Percentiles rank a stretch among this genome's conserved stretches.
phyloP scores from a whole-genome alignment of 2,888 invertebrate species.

The Heliconius aoede region DNA sequence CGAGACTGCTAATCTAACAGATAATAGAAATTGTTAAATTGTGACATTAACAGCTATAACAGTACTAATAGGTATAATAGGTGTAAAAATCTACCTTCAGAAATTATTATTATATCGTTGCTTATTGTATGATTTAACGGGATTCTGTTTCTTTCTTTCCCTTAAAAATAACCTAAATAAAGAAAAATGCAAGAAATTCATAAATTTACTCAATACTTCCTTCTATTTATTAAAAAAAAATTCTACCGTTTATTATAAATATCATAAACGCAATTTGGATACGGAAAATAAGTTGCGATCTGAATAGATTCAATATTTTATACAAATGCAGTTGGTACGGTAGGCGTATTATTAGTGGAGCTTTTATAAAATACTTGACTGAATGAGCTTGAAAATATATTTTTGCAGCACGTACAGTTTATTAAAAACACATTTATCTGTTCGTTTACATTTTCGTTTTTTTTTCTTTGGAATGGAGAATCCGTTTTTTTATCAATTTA shows the following conservation, averaged over 20 bases:
- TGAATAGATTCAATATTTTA: slow-evolving; percentile 3
- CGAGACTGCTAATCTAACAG: slow-evolving; percentile 91
- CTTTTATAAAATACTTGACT: slow-evolving; percentile 21
- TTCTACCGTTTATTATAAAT: not conserved
- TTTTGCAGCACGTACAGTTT: slow-evolving; percentile 2
- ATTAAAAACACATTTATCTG: slow-evolving; percentile 2
- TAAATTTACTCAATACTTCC: no score
- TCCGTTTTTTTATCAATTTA: not conserved
- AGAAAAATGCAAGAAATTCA: no score
- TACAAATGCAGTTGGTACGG: not conserved
- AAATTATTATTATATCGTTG: no score
- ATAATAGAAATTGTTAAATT: slow-evolving; percentile 22
- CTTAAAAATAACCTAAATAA: no score
- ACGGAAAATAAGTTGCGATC: slow-evolving; percentile 2
- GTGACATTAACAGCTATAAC: no score
- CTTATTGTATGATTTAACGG: no score
- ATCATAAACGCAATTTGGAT: not conserved
- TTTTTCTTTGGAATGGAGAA: not conserved
- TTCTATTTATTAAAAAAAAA: not conserved
- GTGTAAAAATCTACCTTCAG: no score
- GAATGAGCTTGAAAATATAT: slow-evolving; percentile 6
- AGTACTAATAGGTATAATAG: no score
- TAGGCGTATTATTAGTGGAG: slow-evolving; percentile 19
- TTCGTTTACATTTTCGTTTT: not conserved
- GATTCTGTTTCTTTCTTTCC: no score